Conservation (phyloP, 2,113 vertebrate species). For the Riparia riparia region DNA sequence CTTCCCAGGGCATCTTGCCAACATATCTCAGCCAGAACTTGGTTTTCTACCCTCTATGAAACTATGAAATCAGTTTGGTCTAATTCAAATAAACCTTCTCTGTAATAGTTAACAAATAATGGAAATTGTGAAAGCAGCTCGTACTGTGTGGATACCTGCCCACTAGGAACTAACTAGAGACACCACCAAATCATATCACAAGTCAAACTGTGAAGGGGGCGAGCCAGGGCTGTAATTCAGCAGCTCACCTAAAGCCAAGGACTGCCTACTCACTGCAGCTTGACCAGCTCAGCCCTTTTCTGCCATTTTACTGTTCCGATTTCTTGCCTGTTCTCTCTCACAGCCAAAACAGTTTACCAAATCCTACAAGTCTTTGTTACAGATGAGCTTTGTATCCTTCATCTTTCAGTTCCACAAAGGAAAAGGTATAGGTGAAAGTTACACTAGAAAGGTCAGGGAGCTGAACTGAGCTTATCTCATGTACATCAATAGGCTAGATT, state of each 20-base stretch:
- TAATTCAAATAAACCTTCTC: background rate
- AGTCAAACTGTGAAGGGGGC: background rate
- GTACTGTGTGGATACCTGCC: background rate
- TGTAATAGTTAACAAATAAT: background rate
- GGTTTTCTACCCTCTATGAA: background rate
- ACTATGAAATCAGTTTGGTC: background rate
- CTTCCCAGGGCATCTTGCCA: background rate
- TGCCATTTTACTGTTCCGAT: background rate
- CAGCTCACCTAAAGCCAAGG: background rate
- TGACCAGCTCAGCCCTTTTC: background rate
- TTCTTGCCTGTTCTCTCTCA: background rate
- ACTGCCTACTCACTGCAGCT: background rate
- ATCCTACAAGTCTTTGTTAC: background rate
- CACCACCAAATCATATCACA: background rate
- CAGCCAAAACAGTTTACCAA: conserved; percentile 15
- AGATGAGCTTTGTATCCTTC: background rate
- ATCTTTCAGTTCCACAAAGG: conserved; percentile 26
- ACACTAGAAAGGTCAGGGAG: conserved; percentile 35
- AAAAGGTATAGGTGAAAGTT: conserved; percentile 14
- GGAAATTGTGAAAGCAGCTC: conserved; percentile 22
- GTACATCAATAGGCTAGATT: conserved; percentile 13
- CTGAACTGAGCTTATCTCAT: conserved; percentile 21
- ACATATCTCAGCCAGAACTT: background rate
- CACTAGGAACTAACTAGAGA: conserved; percentile 21
- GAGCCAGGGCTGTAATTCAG: conserved; percentile 7